Base-by-base conservation (phyloP, 1,140 invertebrate species). In the Papilio dardanus region DNA sequence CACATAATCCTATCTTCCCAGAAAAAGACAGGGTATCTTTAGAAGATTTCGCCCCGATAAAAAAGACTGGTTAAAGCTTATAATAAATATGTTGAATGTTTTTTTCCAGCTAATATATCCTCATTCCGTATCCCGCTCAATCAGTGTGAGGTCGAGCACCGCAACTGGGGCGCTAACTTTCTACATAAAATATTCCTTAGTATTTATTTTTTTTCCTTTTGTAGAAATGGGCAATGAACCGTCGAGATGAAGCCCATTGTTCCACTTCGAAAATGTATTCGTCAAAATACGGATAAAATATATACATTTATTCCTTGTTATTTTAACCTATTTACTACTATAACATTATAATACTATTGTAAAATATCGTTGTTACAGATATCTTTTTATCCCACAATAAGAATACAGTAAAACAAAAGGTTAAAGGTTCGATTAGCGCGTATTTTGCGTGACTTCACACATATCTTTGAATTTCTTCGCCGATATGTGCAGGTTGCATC, bases 121-220 rank as follows among this genome's bases (percentile, higher is more conserved):
- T 62, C 54, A 62, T 62, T 28, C 54, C 24, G 12, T 28, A 62
- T 62, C 12, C 21, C 21, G 24, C 21, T 62, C 54, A 28, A 62
- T 62, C 54, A 62, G 54, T 62, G 28, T 62, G 54, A 30, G 54
- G 54, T 62, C 54, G 24, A 62, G 54, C 54, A 62, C 10, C 21
- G 54, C 30, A 62, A 62, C 54, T 62, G 12, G 54, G 54, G 10
- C 54, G 54, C 54, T 62, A 62, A 62, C 54, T 62, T 62, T 62
- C 54, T 5, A 62, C 54, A 62, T 62, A 62, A 62, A 62, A 62
- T 62, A 28, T 62, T 62, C 54, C 24, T 62, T 62, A 62, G 54
- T 62, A 62, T 62, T 62, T 62, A 62, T 62, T 62, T 62, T 62
- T 28, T 62, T 62, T 28, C 54, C 24, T 62, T 62, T 62, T 62